Evolutionary conservation across 64 coral and sea anemone genomes (phyloP).

Genomic region (Montipora capricornis): DNA sequence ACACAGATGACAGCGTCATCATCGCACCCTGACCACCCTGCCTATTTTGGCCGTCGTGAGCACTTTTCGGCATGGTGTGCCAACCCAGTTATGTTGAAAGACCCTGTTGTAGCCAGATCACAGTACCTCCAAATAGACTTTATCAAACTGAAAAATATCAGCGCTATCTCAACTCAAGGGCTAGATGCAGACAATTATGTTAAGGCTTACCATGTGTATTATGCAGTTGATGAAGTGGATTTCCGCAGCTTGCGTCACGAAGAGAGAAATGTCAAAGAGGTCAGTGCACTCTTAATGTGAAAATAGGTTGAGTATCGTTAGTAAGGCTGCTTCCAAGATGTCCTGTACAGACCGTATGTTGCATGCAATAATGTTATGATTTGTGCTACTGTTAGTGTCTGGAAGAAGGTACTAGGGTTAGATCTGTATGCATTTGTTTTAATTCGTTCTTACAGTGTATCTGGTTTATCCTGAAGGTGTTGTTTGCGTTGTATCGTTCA

Average conservation of each 20-base stretch:
- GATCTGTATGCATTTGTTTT: too few species aligned
- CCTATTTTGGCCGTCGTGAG: neutral
- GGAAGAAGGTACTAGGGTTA: too few species aligned
- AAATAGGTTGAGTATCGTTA: too few species aligned
- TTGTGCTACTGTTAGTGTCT: too few species aligned
- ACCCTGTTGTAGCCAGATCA: neutral
- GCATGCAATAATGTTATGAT: too few species aligned
- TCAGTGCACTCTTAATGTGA: neutral
- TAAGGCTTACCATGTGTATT: neutral
- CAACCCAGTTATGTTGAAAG: neutral
- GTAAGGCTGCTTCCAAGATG: too few species aligned
- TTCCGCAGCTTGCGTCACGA: neutral
- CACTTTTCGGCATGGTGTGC: neutral
- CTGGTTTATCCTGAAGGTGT: too few species aligned
- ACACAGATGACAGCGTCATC: slow-evolving; percentile 3
- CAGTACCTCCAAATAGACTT: slow-evolving; percentile 37
- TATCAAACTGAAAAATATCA: neutral
- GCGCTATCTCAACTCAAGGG: neutral
- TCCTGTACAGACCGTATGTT: too few species aligned
- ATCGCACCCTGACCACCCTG: neutral
- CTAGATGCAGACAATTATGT: neutral
- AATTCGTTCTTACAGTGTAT: too few species aligned
- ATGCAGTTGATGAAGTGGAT: neutral
- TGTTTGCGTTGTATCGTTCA: too few species aligned
- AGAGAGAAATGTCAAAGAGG: neutral